Base-by-base conservation (phyloP, 1,140 invertebrate genomes). In the Leucophenga varia region DNA sequence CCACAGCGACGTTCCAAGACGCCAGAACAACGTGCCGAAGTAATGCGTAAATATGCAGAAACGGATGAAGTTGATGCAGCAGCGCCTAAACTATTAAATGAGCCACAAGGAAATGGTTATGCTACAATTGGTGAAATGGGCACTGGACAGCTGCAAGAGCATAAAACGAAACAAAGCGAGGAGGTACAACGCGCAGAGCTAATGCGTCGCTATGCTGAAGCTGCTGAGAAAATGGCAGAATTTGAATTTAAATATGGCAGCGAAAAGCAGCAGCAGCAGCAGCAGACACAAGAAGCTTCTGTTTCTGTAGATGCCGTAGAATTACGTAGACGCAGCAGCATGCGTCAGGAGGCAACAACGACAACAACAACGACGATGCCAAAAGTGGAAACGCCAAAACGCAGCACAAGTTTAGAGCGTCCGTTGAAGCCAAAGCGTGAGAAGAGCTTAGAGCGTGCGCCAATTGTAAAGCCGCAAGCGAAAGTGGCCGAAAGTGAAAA, bases 1-100 rank as follows among this genome's bases (percentile, higher is more conserved):
- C 70, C 70, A 1, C 57, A 70, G 28, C 37, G 70, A 8, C 63
- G 70, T 32, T 73, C 70, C 9, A 72, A 60, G 48, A 73, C 70
- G 0, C 70, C 70, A 0, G 70, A 73, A 21, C 65, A 67, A 13
- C 47, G 61, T 3, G 44, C 47, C 10, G 42, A 34, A 4, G 35
- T 40, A 6, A 44, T 44, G 6, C 36, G 42, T 14, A 41, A 46
- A 31, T 13, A 42, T 1, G 31, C 17, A n/a, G 21, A 10, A 10
- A 14, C n/a, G n/a, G 37, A 25, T 2, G 49, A 36, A 25, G 34
- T 14, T 32, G 41, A 32, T 16, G 41, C 17, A n/a, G 31, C 32
- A 16, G 32, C 51, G 32, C n/a, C n/a, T n/a, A n/a, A n/a, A n/a
- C n/a, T n/a, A n/a, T 22, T 50, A 30, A 45, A 36, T 3, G 61